phyloP scores from a whole-genome alignment of 1,140 invertebrate species.

The Drosophila seguyi region DNA sequence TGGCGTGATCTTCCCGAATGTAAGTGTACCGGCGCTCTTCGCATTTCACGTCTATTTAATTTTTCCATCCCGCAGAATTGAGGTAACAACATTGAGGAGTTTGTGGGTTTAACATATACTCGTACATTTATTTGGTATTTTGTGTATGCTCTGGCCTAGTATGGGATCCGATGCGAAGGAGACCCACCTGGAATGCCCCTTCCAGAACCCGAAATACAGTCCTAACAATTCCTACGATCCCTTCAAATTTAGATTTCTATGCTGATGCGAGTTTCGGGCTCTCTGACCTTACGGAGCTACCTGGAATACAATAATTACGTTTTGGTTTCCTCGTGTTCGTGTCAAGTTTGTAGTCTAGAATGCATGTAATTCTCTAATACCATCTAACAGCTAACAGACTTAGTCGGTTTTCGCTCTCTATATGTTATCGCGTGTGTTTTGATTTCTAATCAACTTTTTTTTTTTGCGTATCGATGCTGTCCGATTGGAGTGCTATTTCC shows the following conservation, averaged over 20 bases:
- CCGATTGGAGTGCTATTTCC: slow-evolving; percentile 38
- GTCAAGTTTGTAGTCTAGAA: slow-evolving; percentile 28
- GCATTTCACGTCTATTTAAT: no score
- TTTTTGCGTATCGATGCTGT: slow-evolving; percentile 12
- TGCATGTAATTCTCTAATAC: slow-evolving; percentile 64
- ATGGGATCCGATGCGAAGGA: slow-evolving; percentile 19
- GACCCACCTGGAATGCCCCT: slow-evolving; percentile 11
- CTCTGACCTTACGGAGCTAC: slow-evolving; percentile 26
- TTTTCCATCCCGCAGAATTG: not conserved
- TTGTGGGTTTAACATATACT: slow-evolving; percentile 39
- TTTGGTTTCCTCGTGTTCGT: slow-evolving; percentile 19
- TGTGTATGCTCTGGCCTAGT: slow-evolving; percentile 24
- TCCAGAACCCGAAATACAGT: slow-evolving; percentile 33
- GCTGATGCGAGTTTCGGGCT: slow-evolving; percentile 30
- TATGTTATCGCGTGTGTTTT: slow-evolving; percentile 4
- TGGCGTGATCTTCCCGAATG: slow-evolving; percentile 33
- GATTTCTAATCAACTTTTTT: slow-evolving; percentile 13
- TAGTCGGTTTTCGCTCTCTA: slow-evolving; percentile 59
- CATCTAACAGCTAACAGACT: slow-evolving; percentile 76
- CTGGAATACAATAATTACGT: slow-evolving; percentile 21
- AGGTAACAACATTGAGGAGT: not conserved
- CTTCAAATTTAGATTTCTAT: slow-evolving; percentile 27
- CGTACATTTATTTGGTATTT: slow-evolving; percentile 34
- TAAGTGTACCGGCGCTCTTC: no score
- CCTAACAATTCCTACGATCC: slow-evolving; percentile 53